Percentiles rank a stretch among this genome's conserved stretches.
These are phyloP conservation scores for Tangachromis dhanisi DNA, from an alignment of 2,113 vertebrate species.

Conservation along the genomic window DNA sequence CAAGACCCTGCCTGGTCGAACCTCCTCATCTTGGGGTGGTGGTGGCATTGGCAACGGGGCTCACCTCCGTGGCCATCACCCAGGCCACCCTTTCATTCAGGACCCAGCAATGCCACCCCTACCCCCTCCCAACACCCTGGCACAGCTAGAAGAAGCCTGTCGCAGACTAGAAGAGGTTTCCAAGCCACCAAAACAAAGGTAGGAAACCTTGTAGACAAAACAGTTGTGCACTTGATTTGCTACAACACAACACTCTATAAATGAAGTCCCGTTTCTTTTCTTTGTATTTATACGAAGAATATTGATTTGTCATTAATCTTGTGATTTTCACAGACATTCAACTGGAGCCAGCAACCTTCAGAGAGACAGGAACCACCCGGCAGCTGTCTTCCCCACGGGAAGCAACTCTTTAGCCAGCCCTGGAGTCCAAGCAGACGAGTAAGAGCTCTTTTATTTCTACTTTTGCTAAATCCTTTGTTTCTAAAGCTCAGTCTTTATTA, in stretches of 20 bases:
- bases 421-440: conserved; percentile 80
- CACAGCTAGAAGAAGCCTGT: conserved; percentile 94
- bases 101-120: conserved; percentile 83
- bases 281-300: background rate
- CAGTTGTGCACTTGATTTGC: background rate
- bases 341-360: conserved; percentile 78
- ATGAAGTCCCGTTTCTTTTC: fast-evolving
- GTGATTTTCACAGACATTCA: conserved; percentile 75
- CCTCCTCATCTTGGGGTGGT: conserved; percentile 69
- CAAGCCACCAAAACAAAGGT: conserved; percentile 85
- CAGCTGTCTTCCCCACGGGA: conserved; percentile 61
- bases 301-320: background rate
- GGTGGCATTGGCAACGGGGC: conserved; percentile 46
- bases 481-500: background rate
- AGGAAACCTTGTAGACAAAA: background rate
- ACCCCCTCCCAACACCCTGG: conserved; percentile 86
- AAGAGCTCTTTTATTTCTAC: conserved; percentile 31
- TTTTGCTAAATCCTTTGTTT: background rate
- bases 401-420: conserved; percentile 62
- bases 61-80: conserved; percentile 73
- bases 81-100: conserved; percentile 80
- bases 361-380: conserved; percentile 80
- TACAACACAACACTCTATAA: background rate
- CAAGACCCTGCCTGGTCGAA: conserved; percentile 59
- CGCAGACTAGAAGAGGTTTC: conserved; percentile 89